These are phyloP conservation scores for Epinephelus cyanopodus DNA, from an alignment of 2,113 vertebrate species.

Conservation along the genomic window DNA sequence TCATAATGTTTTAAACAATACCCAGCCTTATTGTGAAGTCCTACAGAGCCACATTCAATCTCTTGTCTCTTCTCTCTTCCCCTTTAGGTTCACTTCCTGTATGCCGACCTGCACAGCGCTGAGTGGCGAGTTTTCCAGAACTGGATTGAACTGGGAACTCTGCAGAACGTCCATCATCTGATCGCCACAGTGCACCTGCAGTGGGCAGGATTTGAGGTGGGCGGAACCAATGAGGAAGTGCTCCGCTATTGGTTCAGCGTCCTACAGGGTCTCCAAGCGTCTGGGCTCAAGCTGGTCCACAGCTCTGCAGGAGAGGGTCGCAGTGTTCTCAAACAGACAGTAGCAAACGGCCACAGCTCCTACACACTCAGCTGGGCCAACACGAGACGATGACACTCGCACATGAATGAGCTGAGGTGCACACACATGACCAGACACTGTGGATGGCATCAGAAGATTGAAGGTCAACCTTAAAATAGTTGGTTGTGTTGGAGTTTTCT, in stretches of 20 bases:
- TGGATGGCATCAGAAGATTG: slow-evolving; percentile 1
- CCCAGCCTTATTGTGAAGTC: background rate
- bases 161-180: slow-evolving; percentile 79
- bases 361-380: slow-evolving; percentile 86
- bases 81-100: slow-evolving; percentile 82
- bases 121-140: slow-evolving; percentile 86
- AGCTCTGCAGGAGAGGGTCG: slow-evolving; percentile 73
- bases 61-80: slow-evolving; percentile 24
- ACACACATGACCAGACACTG: background rate
- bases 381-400: slow-evolving; percentile 54
- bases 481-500: background rate
- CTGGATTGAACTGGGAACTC: slow-evolving; percentile 79
- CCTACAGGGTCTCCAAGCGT: slow-evolving; percentile 71
- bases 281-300: slow-evolving; percentile 79
- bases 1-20: no score
- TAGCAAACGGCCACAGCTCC: slow-evolving; percentile 71
- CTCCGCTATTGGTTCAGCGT: slow-evolving; percentile 86
- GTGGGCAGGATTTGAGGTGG: slow-evolving; percentile 86
- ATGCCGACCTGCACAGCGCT: slow-evolving; percentile 82
- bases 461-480: background rate
- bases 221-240: slow-evolving; percentile 78
- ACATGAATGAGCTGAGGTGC: slow-evolving; percentile 2
- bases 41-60: background rate
- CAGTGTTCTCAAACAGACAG: slow-evolving; percentile 71
- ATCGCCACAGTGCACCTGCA: slow-evolving; percentile 83